phyloP scores from a whole-genome alignment of 1,140 invertebrate species.

The Brachionus asplanchnoidis region DNA sequence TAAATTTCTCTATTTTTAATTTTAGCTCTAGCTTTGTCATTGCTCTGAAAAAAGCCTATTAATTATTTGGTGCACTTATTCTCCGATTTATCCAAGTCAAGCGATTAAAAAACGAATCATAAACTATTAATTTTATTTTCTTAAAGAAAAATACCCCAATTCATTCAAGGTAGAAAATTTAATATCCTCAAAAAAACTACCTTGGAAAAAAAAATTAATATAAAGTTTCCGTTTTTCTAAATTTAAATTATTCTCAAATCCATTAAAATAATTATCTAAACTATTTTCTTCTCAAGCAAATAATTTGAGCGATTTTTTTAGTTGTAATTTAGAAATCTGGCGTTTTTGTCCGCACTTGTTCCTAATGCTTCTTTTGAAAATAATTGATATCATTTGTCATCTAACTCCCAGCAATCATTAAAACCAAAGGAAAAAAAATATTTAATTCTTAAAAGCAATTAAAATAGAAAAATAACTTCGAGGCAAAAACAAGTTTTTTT shows the following conservation, averaged over 20 bases:
- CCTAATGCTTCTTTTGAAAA: background rate
- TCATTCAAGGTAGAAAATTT: background rate
- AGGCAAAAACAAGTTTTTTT: background rate
- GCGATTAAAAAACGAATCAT: background rate
- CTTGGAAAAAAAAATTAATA: background rate
- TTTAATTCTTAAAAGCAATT: background rate
- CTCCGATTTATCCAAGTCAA: background rate
- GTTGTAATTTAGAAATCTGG: background rate
- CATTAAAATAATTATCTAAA: background rate
- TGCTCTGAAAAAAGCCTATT: background rate
- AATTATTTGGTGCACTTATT: conserved; percentile 1
- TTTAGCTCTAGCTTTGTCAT: background rate
- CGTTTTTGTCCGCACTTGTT: background rate
- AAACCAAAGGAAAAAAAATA: background rate
- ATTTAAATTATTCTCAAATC: background rate
- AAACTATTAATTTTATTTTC: background rate
- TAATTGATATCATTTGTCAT: background rate
- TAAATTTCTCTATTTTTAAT: background rate
- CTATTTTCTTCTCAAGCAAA: too few relatives aligned
- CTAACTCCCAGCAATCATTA: background rate
- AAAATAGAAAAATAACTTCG: background rate
- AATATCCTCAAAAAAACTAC: background rate
- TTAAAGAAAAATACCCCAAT: background rate
- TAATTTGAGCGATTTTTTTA: background rate
- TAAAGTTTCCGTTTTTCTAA: background rate